Evolutionary conservation across 2,113 vertebrate genomes (phyloP).

Genomic region (Urocynchramus pylzowi): DNA sequence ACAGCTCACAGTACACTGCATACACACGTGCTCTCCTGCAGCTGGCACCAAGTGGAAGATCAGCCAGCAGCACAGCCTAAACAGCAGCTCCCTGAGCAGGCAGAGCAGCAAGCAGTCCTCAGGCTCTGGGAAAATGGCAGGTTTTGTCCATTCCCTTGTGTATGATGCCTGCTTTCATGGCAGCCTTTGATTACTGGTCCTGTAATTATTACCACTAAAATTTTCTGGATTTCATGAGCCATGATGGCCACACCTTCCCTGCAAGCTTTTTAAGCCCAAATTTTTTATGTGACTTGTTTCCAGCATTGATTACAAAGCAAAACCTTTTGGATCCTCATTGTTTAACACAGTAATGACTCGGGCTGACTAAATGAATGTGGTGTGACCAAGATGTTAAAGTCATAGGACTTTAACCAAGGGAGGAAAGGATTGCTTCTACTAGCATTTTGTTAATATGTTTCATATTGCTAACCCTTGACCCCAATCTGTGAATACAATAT

Average conservation of each 20-base stretch:
- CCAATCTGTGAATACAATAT: background rate
- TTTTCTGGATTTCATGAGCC: background rate
- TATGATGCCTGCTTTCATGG: no score
- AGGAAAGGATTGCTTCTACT: background rate
- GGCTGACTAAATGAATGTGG: background rate
- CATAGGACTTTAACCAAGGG: background rate
- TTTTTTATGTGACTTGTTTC: background rate
- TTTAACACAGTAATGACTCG: background rate
- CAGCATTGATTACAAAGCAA: background rate
- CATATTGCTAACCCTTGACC: background rate
- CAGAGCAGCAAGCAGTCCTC: background rate
- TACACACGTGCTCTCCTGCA: background rate
- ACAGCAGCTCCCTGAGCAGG: background rate
- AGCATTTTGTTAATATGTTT: background rate
- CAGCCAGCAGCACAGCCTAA: background rate
- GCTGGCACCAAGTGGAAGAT: background rate
- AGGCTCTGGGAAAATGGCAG: background rate
- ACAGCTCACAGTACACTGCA: accelerated
- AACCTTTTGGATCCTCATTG: background rate
- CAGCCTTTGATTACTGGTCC: background rate
- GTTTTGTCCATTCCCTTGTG: accelerated
- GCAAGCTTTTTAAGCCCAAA: background rate
- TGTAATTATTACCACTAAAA: background rate
- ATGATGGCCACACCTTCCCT: background rate
- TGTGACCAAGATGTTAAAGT: background rate